Conservation (phyloP, 92 coral and sea anemone species). For the Bergia sp. region DNA sequence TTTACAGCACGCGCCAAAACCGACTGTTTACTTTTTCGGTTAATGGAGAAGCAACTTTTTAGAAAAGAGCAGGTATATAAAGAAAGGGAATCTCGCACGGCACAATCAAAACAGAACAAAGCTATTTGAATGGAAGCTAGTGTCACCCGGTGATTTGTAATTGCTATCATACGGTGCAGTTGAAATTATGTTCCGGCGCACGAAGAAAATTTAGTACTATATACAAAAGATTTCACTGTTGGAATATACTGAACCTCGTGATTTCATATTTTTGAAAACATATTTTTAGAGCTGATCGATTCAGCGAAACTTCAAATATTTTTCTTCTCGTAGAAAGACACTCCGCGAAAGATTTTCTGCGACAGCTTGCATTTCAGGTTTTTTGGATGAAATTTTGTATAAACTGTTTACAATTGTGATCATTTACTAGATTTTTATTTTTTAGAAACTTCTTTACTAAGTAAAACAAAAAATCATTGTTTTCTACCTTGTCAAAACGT, state of each 20-base stretch:
- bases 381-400: background rate
- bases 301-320: background rate
- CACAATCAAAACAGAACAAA: slow-evolving; percentile 34
- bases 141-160: slow-evolving; percentile 28
- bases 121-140: slow-evolving; percentile 24
- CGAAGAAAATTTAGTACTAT: background rate
- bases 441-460: background rate
- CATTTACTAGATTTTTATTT: background rate
- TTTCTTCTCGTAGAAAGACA: background rate
- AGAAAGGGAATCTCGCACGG: background rate
- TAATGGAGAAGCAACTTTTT: slow-evolving; percentile 41
- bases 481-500: background rate
- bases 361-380: too few species aligned
- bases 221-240: background rate
- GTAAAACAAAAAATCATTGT: background rate
- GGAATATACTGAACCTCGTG: slow-evolving; percentile 17
- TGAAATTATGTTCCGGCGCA: slow-evolving; percentile 23
- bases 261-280: slow-evolving; percentile 5
- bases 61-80: slow-evolving; percentile 43
- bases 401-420: background rate
- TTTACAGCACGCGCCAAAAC: slow-evolving; percentile 23
- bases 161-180: slow-evolving; percentile 30
- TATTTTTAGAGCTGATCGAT: background rate
- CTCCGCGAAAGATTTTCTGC: background rate
- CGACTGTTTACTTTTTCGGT: slow-evolving; percentile 39